Base-by-base conservation (phyloP, 2,797 vertebrate genomes). In the Halcyon smyrnensis region DNA sequence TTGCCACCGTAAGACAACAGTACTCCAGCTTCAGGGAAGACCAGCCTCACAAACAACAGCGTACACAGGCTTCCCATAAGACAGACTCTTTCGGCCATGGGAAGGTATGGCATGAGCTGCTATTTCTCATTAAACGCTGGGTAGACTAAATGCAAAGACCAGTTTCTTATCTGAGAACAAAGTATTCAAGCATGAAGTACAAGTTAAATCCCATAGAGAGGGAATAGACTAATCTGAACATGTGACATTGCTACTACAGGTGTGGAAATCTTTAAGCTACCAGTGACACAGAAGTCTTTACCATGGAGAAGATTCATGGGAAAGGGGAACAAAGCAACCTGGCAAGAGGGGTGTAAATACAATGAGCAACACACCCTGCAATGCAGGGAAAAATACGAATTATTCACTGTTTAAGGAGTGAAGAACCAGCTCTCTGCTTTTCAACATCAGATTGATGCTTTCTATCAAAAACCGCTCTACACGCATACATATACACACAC, bases 11-110 rank as follows among this genome's bases (percentile, higher is more conserved):
- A 59, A 82, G 43, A 46, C 10, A 69, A 63, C 27, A 76, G 46
- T 24, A 28, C 54, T 93, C 64, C 80, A 89, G 68, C 65, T 94
- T 51, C 39, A 65, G 80, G 67, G 56, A 81, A 95, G 50, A 84
- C 56, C 34, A 78, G 59, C 43, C 79, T 74, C n/a, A 69, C 15
- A 64, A 82, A 75, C 17, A 60, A 3, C 0, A 0, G 12, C 0
- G 0, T 54, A 46, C 13, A 43, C 43, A 57, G 63, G 46, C 34
- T 48, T 70, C 56, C 34, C 28, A 12, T 79, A 78, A 48, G 37
- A 37, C 11, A 11, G n/a, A 68, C 25, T 25, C 8, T 51, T 76
- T 25, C 32, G 25, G 50, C 36, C 69, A 50, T 3, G 27, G 32
- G 16, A 12, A 78, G 4, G 3, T 45, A 21, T 8, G 30, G 32